Percentiles rank a stretch among this genome's conserved stretches.
These are phyloP conservation scores for Cryptus viduatorius DNA, from an alignment of 2,888 invertebrate species.

Conservation along the genomic window DNA sequence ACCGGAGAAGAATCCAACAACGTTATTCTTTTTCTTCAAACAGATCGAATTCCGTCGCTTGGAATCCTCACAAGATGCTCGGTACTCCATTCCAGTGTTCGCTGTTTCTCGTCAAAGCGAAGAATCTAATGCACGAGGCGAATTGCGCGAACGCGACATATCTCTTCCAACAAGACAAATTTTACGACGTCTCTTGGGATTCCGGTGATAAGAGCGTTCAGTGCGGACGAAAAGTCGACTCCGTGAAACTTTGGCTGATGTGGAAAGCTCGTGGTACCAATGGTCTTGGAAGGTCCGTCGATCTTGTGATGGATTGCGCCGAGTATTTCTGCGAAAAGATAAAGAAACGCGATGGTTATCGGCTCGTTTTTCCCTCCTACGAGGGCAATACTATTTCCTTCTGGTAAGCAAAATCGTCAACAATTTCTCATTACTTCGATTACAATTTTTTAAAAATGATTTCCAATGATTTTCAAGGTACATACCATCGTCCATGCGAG, in stretches of 20 bases:
- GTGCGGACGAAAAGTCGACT: constrained; percentile 96
- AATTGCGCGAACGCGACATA: constrained; percentile 92
- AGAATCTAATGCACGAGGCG: constrained; percentile 88
- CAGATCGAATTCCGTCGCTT: constrained; percentile 92
- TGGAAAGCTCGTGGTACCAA: constrained; percentile 92
- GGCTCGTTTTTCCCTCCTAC: constrained; percentile 87
- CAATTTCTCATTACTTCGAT: background rate
- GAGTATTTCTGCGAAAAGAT: constrained; percentile 87
- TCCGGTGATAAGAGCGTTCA: constrained; percentile 95
- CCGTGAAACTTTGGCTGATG: constrained; percentile 97
- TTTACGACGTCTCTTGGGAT: constrained; percentile 92
- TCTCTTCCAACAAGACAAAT: constrained; percentile 94
- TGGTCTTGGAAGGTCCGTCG: constrained; percentile 88
- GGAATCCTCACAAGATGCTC: constrained; percentile 95
- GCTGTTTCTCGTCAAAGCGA: constrained; percentile 88
- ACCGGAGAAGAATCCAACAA: background rate
- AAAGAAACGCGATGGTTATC: constrained; percentile 86
- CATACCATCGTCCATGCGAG: constrained; percentile 86
- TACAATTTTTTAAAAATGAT: background rate
- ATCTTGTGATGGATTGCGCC: constrained; percentile 88
- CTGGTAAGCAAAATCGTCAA: constrained; percentile 89
- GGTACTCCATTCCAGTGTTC: constrained; percentile 93
- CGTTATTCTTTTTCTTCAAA: constrained; percentile 61
- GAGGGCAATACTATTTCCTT: constrained; percentile 96
- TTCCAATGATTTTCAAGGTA: constrained; percentile 84